These are phyloP conservation scores for Calliphora vomitoria DNA, from an alignment of 2,888 invertebrate species.

Conservation along the genomic window DNA sequence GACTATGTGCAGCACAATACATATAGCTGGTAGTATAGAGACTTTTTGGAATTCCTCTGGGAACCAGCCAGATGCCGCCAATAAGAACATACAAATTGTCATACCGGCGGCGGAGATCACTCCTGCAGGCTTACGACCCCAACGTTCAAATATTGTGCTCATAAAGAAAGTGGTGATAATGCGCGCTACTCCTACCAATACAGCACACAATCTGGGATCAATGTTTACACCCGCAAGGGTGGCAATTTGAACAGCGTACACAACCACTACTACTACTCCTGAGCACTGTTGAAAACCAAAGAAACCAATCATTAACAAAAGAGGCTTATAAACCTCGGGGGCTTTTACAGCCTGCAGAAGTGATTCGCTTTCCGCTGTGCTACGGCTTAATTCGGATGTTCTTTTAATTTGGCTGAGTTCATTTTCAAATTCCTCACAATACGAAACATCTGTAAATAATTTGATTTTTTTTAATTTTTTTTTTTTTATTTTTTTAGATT, in stretches of 20 bases:
- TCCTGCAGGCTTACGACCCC: constrained; percentile 87
- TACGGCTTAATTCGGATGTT: constrained; percentile 79
- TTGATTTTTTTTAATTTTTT: no score
- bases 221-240: constrained; percentile 87
- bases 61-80: constrained; percentile 86
- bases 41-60: constrained; percentile 77
- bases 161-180: constrained; percentile 87
- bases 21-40: constrained; percentile 80
- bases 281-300: constrained; percentile 89
- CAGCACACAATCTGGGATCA: constrained; percentile 88
- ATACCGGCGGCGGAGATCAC: constrained; percentile 88
- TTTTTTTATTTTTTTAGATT: no score
- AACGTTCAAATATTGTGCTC: constrained; percentile 87
- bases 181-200: constrained; percentile 88
- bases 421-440: constrained; percentile 81
- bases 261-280: constrained; percentile 89
- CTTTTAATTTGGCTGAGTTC: constrained; percentile 81
- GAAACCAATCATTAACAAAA: constrained; percentile 86
- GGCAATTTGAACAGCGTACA: constrained; percentile 89
- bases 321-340: constrained; percentile 84
- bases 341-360: constrained; percentile 78
- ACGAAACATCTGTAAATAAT: constrained; percentile 76
- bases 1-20: constrained; percentile 84
- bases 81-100: constrained; percentile 86
- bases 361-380: constrained; percentile 78